phyloP scores from a whole-genome alignment of 2,797 vertebrate genomes.

The Poecilia picta region DNA sequence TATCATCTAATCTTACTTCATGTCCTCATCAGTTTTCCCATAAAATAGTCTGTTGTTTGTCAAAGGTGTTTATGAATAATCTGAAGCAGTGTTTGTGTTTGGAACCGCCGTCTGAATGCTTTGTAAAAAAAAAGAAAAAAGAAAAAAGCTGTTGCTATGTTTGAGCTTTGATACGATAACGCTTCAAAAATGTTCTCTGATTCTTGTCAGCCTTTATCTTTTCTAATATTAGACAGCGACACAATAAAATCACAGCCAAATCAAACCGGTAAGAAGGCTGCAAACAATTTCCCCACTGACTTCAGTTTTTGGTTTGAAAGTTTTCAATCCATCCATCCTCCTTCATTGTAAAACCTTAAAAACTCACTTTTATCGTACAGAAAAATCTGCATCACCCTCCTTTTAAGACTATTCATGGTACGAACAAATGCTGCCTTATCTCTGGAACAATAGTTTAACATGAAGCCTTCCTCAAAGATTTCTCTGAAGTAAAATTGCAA shows the following conservation, averaged over 20 bases:
- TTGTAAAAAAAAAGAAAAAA: neutral
- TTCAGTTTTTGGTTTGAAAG: neutral
- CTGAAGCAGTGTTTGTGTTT: neutral
- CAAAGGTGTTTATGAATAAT: neutral
- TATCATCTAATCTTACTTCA: conserved; percentile 17
- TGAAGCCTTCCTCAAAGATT: no score
- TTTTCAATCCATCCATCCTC: no score
- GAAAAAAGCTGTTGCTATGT: neutral
- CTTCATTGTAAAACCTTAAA: no score
- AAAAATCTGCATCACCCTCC: no score
- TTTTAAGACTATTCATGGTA: no score
- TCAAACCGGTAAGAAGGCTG: neutral
- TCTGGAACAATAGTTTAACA: no score
- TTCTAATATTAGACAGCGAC: neutral
- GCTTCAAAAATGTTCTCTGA: neutral
- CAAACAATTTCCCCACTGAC: neutral
- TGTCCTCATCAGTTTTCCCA: neutral
- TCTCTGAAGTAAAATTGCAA: no score
- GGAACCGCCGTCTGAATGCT: neutral
- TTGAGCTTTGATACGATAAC: neutral
- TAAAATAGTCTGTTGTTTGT: neutral
- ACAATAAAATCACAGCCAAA: neutral
- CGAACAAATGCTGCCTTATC: no score
- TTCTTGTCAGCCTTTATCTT: neutral
- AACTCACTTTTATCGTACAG: no score